A percentile compares a stretch with the other conserved stretches of the same genome.
Evolutionary conservation across 2,888 invertebrate species (phyloP).

Genomic region (Athalia rosae): DNA sequence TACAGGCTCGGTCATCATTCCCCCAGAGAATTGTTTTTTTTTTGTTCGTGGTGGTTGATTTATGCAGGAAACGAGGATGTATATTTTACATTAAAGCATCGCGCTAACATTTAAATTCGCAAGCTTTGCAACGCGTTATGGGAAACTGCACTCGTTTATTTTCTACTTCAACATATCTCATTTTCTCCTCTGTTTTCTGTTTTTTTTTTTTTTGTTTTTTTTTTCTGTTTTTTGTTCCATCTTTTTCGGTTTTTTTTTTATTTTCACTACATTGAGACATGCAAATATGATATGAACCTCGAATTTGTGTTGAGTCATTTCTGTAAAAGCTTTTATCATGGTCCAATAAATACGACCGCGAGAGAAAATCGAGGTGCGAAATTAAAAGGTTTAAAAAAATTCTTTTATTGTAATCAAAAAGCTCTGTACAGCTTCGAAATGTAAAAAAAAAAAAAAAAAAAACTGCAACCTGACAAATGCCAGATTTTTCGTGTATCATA

Average conservation of each 20-base stretch:
- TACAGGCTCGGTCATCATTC: neutral
- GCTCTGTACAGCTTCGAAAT: neutral
- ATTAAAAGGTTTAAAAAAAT: neutral
- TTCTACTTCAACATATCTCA: neutral
- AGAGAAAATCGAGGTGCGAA: neutral
- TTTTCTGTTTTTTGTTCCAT: neutral
- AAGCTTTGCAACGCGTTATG: conserved; percentile 14
- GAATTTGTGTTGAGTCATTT: conserved; percentile 11
- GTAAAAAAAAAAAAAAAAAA: neutral
- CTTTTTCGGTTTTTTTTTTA: neutral
- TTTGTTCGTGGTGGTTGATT: too few species aligned
- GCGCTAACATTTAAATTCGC: neutral
- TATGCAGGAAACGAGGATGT: too few species aligned
- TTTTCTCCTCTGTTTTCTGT: neutral
- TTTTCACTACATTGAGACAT: neutral
- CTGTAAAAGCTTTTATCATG: neutral
- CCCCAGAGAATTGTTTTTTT: neutral
- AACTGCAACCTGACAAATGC: neutral
- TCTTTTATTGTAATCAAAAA: neutral
- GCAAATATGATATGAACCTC: neutral
- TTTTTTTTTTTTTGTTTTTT: neutral
- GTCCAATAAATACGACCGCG: neutral
- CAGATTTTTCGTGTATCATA: too few species aligned
- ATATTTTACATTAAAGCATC: too few species aligned
- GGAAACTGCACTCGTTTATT: conserved; percentile 26